Conservation (phyloP, 2,113 vertebrate species). For the Chroicocephalus ridibundus region DNA sequence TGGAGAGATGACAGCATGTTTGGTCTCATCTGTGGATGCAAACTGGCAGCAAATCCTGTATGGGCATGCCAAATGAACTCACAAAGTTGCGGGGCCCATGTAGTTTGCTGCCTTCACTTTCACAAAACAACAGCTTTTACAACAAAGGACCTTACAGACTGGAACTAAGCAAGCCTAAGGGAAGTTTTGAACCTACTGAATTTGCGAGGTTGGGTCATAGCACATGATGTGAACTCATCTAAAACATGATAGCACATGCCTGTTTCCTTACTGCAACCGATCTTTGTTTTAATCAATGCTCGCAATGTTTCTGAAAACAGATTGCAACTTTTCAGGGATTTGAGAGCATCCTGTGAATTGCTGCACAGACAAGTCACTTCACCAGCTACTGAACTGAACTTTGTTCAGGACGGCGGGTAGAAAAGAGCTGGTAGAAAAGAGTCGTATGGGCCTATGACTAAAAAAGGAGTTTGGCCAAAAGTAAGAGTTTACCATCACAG, state of each 20-base stretch:
- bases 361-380: not conserved
- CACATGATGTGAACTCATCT: rapidly evolving
- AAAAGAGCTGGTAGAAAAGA: not conserved
- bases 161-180: not conserved
- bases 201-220: not conserved
- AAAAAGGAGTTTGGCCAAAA: not conserved
- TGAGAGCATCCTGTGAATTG: not conserved
- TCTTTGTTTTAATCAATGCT: not conserved
- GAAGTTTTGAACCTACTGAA: not conserved
- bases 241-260: not conserved
- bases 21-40: not conserved
- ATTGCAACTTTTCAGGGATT: not conserved
- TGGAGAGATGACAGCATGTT: not conserved
- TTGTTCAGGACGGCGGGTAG: not conserved
- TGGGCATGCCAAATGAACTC: not conserved
- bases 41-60: not conserved
- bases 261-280: not conserved
- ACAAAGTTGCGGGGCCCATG: not conserved
- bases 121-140: not conserved
- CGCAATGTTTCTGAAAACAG: rapidly evolving
- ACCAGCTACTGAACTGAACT: not conserved
- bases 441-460: not conserved
- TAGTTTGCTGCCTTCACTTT: not conserved
- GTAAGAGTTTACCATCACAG: not conserved
- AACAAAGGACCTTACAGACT: not conserved